These are phyloP conservation scores for Ibidorhyncha struthersii DNA, from an alignment of 2,113 vertebrate species.

Conservation along the genomic window DNA sequence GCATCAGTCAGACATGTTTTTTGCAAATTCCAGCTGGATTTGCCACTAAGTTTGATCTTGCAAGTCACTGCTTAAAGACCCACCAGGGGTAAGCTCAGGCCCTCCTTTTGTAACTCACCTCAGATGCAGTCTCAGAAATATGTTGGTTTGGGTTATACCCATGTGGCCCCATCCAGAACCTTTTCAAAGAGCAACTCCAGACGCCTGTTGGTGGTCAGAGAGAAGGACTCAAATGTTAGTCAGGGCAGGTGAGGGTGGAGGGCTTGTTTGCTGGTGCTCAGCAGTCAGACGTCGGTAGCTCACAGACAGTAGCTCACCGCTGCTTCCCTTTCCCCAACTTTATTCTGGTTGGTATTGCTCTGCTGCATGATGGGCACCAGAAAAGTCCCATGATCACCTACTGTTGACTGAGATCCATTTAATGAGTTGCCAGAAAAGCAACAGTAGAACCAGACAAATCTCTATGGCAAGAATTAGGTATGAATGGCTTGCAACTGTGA, in stretches of 20 bases:
- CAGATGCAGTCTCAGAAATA: not conserved
- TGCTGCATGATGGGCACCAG: not conserved
- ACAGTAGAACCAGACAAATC: too few relatives aligned
- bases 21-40: not conserved
- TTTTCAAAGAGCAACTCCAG: not conserved
- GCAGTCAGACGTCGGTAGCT: not conserved
- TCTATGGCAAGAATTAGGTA: not conserved
- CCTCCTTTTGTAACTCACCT: not conserved
- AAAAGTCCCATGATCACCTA: not conserved
- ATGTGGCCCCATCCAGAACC: rapidly evolving
- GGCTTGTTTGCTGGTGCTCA: not conserved
- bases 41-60: not conserved
- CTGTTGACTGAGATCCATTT: not conserved
- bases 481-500: not conserved
- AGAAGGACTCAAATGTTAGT: not conserved
- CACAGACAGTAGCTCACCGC: not conserved
- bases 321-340: not conserved
- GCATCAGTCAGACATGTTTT: not conserved
- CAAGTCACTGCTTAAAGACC: not conserved
- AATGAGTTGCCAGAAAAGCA: not conserved
- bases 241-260: not conserved
- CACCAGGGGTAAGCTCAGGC: not conserved
- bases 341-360: not conserved
- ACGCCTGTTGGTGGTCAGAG: not conserved
- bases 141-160: not conserved